Evolutionary conservation across 2,113 vertebrate genomes (phyloP), one percentile per base, ranked within the genome.

Genomic region (Coregonus clupeaformis): DNA sequence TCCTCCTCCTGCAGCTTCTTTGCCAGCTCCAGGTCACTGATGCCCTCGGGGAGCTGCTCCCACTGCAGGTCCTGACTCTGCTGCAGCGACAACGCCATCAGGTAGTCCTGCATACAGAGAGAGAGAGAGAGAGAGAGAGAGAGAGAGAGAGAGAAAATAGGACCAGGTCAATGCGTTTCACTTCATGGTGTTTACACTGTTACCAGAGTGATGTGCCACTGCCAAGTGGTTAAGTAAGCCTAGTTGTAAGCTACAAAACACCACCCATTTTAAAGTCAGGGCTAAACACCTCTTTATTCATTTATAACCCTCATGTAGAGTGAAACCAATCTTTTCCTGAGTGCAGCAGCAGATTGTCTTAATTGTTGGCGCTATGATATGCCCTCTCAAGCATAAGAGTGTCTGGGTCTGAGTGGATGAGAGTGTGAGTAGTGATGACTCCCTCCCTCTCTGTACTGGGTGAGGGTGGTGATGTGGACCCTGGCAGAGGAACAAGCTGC

Each of bases 1-100:
- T 99, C 98, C 73, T 99, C 98, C 79, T 99, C 97, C 86, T 99
- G 98, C 42, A 99, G 96, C 81, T 98, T 97, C 90, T 98, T 99
- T 0, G 98, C 98, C 65, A 99, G 92, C 84, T 99, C 97, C 29
- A 98, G 89, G 82, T 99, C 98, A 77, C 97, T 98, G 92, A 98
- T 94, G 77, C 96, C 98, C 92, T 98, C 97, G 1, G 98, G 96
- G 47, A 97, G 94, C 81, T 97, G 95, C 71, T 98, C 97, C 97
- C 97, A 99, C 66, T 95, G 94, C 22, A 98, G 91, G 24, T 98
- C 97, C 87, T 96, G 95, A 72, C 91, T 96, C 86, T 98, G 97
- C 94, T 99, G 98, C 79, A 99, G 94, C 49, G 97, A 98, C 88
- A 99, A 87, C 1, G 98, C 98, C 96, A 99, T 98, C 91, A 98